Percentiles rank a stretch among this genome's conserved stretches.
Evolutionary conservation across 2,888 invertebrate species (phyloP).

Genomic region (Ethmia dodecea): DNA sequence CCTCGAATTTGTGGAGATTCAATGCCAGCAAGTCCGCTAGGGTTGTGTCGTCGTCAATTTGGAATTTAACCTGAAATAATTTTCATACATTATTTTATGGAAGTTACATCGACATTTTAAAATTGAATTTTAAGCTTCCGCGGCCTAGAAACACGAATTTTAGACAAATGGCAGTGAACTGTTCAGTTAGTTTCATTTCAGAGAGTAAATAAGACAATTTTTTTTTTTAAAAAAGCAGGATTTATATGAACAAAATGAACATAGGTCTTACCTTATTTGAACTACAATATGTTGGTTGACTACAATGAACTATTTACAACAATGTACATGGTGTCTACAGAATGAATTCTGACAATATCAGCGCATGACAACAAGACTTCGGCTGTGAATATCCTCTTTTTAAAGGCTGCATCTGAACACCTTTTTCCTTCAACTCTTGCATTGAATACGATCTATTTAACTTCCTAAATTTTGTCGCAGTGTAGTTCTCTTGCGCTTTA

Average conservation of each 20-base stretch:
- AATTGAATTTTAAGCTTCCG: too few relatives aligned
- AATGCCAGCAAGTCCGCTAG: constrained; percentile 91
- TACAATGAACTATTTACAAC: too few relatives aligned
- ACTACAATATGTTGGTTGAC: too few relatives aligned
- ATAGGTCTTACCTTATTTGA: too few relatives aligned
- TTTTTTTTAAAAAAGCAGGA: too few relatives aligned
- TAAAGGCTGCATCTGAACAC: constrained; percentile 33
- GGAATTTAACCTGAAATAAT: constrained; percentile 83
- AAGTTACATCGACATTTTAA: too few relatives aligned
- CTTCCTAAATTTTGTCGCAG: constrained; percentile 32
- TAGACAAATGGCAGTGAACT: too few relatives aligned
- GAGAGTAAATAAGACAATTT: too few relatives aligned
- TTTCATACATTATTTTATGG: too few relatives aligned
- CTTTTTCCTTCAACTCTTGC: constrained; percentile 45
- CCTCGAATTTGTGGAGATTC: constrained; percentile 94
- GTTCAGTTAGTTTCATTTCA: too few relatives aligned
- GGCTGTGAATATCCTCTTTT: constrained; percentile 26
- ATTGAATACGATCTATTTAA: constrained; percentile 45
- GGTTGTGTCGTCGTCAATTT: constrained; percentile 91
- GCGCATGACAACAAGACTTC: constrained; percentile 31
- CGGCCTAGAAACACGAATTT: too few relatives aligned
- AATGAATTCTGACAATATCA: constrained; percentile 57
- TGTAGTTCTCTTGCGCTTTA: constrained; percentile 37
- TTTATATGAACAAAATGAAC: too few relatives aligned
- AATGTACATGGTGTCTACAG: constrained; percentile 39